Base-by-base conservation (phyloP, 2,113 vertebrate genomes). In the Pardalotus punctatus region DNA sequence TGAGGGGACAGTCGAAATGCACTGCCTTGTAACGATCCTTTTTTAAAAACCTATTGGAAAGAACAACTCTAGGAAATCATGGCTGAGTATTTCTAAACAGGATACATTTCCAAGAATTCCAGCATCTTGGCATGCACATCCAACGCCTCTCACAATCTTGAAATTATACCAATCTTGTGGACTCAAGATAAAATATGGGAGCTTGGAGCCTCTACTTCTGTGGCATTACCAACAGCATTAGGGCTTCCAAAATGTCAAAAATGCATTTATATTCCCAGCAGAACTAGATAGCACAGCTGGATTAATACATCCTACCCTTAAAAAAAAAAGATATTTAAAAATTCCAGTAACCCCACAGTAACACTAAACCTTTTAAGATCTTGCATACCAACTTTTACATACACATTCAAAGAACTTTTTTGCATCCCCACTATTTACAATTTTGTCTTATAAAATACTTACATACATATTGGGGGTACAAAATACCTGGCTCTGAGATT, bases 51-150 rank as follows among this genome's bases (percentile, higher is more conserved):
- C 24, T 31, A 43, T 17, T 50, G 70, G 87, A 50, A 91, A 94
- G 86, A 85, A 85, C 74, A 90, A 81, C 94, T 91, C 71, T 21
- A 77, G 74, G 90, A 96, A 96, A 90, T 66, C 54, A 20, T 21
- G 40, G 74, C 70, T 45, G 57, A 72, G 74, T 14, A 83, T 58
- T 93, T 94, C 70, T 86, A 88, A 91, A 90, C 62, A 70, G 77
- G 74, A 90, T 23, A 58, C 33, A 70, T 40, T 86, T 96, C 85
- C 81, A 93, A 90, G 78, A 96, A 76, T 73, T 85, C 33, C 87
- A 90, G 54, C 50, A 80, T 36, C 43, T 51, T 85, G 76, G 87
- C 50, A 45, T 35, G 90, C 71, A n/a, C 50, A 61, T 58, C 51
- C 5, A 2, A 76, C 81, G 67, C 27, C 56, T 90, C 81, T 88